Base-by-base conservation (phyloP, 2,888 invertebrate genomes). In the Idaea biselata region DNA sequence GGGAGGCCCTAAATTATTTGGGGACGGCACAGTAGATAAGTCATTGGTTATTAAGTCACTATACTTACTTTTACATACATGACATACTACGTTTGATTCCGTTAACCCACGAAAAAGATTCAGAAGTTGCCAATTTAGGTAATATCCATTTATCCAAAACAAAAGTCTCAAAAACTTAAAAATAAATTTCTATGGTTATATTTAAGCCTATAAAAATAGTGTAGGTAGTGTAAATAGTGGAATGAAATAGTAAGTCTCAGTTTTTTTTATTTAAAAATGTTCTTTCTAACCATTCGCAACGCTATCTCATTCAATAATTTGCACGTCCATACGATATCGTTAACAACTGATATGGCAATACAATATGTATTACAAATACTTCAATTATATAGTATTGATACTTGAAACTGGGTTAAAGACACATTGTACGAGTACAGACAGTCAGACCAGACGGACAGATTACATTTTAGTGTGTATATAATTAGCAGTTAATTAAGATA, bases 351-450 rank as follows among this genome's bases (percentile, higher is more conserved):
- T 44, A 44, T 11, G 44, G 44, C 44, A 44, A 44, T 44, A 44
- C 44, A 44, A 44, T 44, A 44, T 44, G 44, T 44, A 44, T 44
- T 44, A 44, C 44, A 44, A 44, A 44, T 14, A 44, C 44, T 44
- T 44, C 44, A 44, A 44, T 44, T 44, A 44, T 44, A 44, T 44
- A 44, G 44, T 44, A 44, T 44, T 44, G 44, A 44, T 44, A 44
- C 44, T 44, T 44, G 44, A 44, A 44, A 44, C 44, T 44, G 44
- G 44, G 44, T 44, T 44, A 44, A 44, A 44, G 44, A 44, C 44
- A 44, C 44, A 44, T 44, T 44, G 44, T 44, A 44, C 5, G 44
- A 32, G 11, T 44, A 44, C 44, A 44, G 44, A 44, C 44, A 44
- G 44, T 8, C 44, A 14, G 44, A 44, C 44, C 44, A 14, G 44